Base-by-base conservation (phyloP, 2,888 invertebrate species). In the Blastobasis adustella region DNA sequence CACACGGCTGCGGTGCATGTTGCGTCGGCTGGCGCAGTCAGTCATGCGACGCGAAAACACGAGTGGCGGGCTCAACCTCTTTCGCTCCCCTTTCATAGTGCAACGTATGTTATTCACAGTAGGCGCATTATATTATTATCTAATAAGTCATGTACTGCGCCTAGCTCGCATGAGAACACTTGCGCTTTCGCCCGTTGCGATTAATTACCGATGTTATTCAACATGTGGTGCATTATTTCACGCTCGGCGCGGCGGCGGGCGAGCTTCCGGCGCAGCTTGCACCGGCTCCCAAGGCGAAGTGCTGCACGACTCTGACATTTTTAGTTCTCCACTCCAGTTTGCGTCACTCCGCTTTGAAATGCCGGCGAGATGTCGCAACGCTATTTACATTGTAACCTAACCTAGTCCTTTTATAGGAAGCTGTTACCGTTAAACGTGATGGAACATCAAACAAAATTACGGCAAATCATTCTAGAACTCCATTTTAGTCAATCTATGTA, bases 261-360 rank as follows among this genome's bases (percentile, higher is more conserved):
- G 62, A 67, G 77, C 72, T 82, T 80, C 82, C 79, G 78, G 77
- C 70, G 76, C 67, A 65, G 65, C 58, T 63, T 69, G 66, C 66
- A 68, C 57, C 63, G 59, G 65, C 63, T 74, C 66, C 71, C 76
- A 76, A 77, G 78, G 73, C 69, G 60, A 76, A 73, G 66, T 68
- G 63, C 68, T 60, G 70, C 84, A 86, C 84, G 82, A 79, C 72
- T 82, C 78, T 85, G 83, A 84, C 84, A 86, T 86, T 86, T 82
- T 78, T 82, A 78, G 78, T 70, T 73, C 71, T 59, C 62, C 63
- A 61, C 63, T 37, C 36, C 10, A 58, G 66, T 68, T 85, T 84
- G 76, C 82, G 69, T 74, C 77, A 82, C 60, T 54, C 56, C 56
- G 62, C 67, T 75, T 73, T 73, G 69, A 79, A 82, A 81, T 78